Evolutionary conservation across 2,888 invertebrate genomes (phyloP), one percentile per base, ranked within the genome.

Genomic region (Lobophora halterata): DNA sequence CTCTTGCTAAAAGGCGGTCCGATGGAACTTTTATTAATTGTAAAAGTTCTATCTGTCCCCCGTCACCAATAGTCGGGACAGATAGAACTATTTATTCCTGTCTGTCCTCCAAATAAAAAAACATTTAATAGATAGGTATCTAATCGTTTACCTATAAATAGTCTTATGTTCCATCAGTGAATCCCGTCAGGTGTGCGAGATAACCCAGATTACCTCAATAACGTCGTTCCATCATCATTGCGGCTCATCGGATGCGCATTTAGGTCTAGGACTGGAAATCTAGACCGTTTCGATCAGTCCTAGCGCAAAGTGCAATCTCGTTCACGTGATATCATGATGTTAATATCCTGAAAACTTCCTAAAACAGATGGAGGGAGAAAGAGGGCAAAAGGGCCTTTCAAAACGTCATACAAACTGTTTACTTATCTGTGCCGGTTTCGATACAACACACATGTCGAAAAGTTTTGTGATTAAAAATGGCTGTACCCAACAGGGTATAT

Each of bases 161-260:
- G 12, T 13, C 11, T 24, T 9, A 28, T 28, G 17, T 17, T 17
- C 7, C 32, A 12, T 23, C 23, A 12, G 23, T 23, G 20, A 16
- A 30, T 24, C 7, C 14, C 8, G 35, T 16, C 18, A 28, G 36
- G 13, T 29, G 38, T 24, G 42, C 29, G 45, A 44, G 47, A 47
- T 41, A 46, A 33, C 45, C 30, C 12, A 55, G 50, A 54, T 59
- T 49, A 63, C 39, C 46, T 33, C 27, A 39, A 38, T 29, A 30
- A 26, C 27, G 35, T 41, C 60, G 58, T 42, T 75, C 71, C 63
- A 61, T 75, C 75, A 65, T 66, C 75, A 65, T 75, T 65, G 68
- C 30, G 30, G 39, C 53, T 55, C 60, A 62, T 58, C 55, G 58
- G 58, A 57, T 54, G 41, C 43, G 47, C 36, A 65, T 60, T 61